A percentile compares a stretch with the other conserved stretches of the same genome.
These are phyloP conservation scores for Clarias macrocephalus DNA, from an alignment of 2,113 vertebrate genomes.

Conservation along the genomic window DNA sequence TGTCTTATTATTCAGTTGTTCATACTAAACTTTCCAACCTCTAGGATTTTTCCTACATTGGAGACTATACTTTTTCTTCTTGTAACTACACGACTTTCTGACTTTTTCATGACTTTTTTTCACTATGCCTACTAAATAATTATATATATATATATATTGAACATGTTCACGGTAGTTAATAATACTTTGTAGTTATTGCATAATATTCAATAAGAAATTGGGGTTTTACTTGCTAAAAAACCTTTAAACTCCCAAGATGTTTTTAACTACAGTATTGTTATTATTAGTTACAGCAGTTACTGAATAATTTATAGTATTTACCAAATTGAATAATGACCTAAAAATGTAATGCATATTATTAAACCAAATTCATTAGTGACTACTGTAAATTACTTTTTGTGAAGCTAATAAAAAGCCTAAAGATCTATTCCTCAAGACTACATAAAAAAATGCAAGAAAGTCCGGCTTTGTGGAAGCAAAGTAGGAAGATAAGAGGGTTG, in stretches of 20 bases:
- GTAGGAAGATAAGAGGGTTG: too few species aligned
- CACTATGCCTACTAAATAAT: neutral
- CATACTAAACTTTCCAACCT: neutral
- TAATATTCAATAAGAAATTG: neutral
- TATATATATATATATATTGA: neutral
- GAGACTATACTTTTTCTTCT: neutral
- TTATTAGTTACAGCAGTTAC: conserved; percentile 2
- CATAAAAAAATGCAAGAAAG: too few species aligned
- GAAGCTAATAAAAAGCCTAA: conserved; percentile 65
- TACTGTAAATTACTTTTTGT: neutral
- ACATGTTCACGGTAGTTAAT: neutral
- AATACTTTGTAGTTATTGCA: conserved; percentile 4
- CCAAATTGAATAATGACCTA: neutral
- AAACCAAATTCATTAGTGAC: neutral
- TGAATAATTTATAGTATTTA: neutral
- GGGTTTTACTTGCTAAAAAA: neutral
- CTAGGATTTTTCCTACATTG: neutral
- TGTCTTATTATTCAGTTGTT: neutral
- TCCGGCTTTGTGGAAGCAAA: too few species aligned
- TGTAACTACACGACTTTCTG: conserved; percentile 8
- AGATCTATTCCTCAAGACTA: too few species aligned
- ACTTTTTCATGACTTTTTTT: too few species aligned
- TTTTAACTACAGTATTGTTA: neutral
- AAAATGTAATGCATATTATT: neutral
- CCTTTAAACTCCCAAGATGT: neutral